Evolutionary conservation across 35 echinoderm and acorn worm genomes (phyloP), one percentile per base, ranked within the genome.

Genomic region (Anneissia japonica): DNA sequence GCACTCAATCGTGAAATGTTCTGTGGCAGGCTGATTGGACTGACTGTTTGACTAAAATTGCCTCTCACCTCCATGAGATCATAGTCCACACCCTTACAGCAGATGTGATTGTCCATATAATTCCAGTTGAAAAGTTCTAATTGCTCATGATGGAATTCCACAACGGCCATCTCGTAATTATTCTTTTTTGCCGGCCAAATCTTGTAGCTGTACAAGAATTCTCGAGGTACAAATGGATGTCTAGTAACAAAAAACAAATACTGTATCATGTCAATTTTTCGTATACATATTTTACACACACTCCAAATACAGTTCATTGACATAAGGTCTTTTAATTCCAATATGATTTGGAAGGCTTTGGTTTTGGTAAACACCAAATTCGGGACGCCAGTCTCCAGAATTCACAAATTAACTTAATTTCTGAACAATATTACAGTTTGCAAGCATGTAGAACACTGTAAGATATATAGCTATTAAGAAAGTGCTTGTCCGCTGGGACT

Each of bases 31-130:
- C n/a, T n/a, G n/a, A n/a, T n/a, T n/a, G n/a, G n/a, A n/a, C n/a
- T n/a, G n/a, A n/a, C n/a, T n/a, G n/a, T n/a, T n/a, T n/a, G n/a
- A n/a, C n/a, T n/a, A n/a, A n/a, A n/a, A n/a, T n/a, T n/a, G n/a
- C n/a, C 26, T 77, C 3, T 35, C 33, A 77, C 35, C 35, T 77
- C 35, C 79, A 37, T 81, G 30, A 36, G 28, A 38, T 73, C 87
- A 83, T 89, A 40, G 73, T 73, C 77, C 51, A 81, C 26, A 31
- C 56, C 72, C 39, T 74, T 56, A 38, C 36, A 46, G 29, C 92
- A 94, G 79, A 98, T 93, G 46, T 98, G 89, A 74, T 98, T 98
- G 77, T 98, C 95, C 30, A 90, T 75, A 31, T 94, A 92, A 75
- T 93, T 98, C 95, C 95, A 98, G 46, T 98, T 93, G 38, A 92